phyloP scores from a whole-genome alignment of 2,888 invertebrate species.

The Hypomecis atomaria region DNA sequence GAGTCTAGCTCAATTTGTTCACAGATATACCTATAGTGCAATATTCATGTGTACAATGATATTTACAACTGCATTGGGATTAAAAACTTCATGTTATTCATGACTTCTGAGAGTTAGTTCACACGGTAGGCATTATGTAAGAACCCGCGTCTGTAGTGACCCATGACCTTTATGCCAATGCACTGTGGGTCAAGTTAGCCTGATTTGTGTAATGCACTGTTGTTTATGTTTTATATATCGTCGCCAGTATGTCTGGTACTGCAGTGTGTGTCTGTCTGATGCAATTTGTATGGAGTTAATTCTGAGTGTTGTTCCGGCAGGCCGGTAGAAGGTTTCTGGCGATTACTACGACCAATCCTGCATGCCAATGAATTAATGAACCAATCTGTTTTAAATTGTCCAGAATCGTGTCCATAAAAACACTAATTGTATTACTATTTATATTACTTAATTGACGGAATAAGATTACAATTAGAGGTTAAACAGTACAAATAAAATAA shows the following conservation, averaged over 20 bases:
- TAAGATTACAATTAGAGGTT: too few species aligned
- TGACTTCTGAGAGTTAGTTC: neutral
- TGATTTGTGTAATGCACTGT: constrained; percentile 9
- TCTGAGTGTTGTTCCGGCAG: constrained; percentile 1
- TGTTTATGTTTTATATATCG: constrained; percentile 21
- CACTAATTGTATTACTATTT: too few species aligned
- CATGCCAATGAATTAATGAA: too few species aligned
- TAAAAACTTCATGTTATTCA: constrained; percentile 15
- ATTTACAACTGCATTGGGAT: constrained; percentile 7
- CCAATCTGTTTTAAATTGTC: too few species aligned
- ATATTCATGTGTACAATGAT: too few species aligned
- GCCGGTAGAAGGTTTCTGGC: neutral
- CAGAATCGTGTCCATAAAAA: too few species aligned
- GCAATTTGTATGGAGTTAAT: constrained; percentile 16
- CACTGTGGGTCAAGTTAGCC: constrained; percentile 9
- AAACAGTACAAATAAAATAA: too few species aligned
- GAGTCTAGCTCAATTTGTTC: too few species aligned
- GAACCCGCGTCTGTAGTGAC: neutral
- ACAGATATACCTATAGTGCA: too few species aligned
- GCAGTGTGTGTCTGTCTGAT: constrained; percentile 15
- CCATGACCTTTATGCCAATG: constrained; percentile 18
- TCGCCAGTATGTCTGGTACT: constrained; percentile 50
- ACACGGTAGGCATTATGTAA: neutral
- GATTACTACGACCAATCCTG: neutral
- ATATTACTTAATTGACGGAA: too few species aligned